phyloP scores from a whole-genome alignment of 1,140 invertebrate species.

The Aphaenogaster ashmeadi region DNA sequence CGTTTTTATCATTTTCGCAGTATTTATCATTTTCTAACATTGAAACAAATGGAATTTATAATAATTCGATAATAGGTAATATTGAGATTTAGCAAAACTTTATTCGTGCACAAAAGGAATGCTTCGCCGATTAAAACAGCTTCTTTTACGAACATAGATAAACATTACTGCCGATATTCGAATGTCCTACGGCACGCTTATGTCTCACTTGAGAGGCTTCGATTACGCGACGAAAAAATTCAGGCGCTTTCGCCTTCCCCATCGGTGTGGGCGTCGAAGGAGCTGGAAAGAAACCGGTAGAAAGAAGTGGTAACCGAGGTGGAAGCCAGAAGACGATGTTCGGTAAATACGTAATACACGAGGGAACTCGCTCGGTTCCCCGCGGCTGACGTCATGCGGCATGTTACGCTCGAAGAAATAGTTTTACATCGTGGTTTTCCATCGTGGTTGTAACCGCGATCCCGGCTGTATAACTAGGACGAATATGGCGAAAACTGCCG shows the following conservation, averaged over 20 bases:
- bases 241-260: not conserved
- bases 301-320: constrained; percentile 27
- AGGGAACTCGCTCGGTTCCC: constrained; percentile 40
- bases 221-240: constrained; percentile 23
- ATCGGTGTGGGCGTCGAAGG: constrained; percentile 15
- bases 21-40: not conserved
- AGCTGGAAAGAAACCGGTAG: constrained; percentile 11
- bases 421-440: constrained; percentile 66
- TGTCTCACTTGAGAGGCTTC: not conserved
- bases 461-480: constrained; percentile 57
- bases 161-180: not conserved
- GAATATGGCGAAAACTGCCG: constrained; percentile 53
- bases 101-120: not conserved
- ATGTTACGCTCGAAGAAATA: constrained; percentile 57
- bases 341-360: constrained; percentile 64
- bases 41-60: constrained; percentile 2
- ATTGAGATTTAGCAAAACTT: not conserved
- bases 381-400: constrained; percentile 48
- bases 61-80: not conserved
- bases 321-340: constrained; percentile 57
- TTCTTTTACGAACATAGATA: not conserved
- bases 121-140: not conserved
- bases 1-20: not conserved
- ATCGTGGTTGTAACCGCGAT: constrained; percentile 40
- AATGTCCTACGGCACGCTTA: not conserved